Conservation (phyloP, 2,888 invertebrate genomes). For the Corythucha ciliata region DNA sequence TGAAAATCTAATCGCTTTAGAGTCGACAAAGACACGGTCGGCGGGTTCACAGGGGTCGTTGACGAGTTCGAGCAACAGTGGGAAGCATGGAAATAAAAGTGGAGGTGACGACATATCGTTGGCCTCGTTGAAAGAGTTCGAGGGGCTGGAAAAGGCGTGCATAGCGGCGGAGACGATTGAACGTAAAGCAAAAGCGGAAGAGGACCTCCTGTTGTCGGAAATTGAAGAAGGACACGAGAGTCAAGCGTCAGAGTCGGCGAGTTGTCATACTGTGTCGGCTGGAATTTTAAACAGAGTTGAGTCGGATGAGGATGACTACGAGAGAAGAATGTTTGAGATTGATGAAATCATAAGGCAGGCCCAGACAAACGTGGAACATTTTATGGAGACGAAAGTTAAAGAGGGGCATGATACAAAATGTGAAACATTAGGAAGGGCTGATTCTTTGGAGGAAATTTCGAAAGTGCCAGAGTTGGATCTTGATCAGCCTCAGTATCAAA, state of each 20-base stretch:
- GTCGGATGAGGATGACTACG: slow-evolving; percentile 52
- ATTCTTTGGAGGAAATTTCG: slow-evolving; percentile 47
- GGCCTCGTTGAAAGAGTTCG: slow-evolving; percentile 84
- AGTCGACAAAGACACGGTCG: slow-evolving; percentile 53
- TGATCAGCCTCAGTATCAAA: slow-evolving; percentile 40
- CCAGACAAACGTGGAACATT: slow-evolving; percentile 52
- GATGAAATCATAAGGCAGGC: slow-evolving; percentile 59
- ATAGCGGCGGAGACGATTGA: slow-evolving; percentile 75
- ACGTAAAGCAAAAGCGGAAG: slow-evolving; percentile 74
- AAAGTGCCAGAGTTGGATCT: slow-evolving; percentile 48
- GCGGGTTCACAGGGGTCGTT: slow-evolving; percentile 79
- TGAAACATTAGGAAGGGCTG: slow-evolving; percentile 48
- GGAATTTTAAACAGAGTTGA: slow-evolving; percentile 49
- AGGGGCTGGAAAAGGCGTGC: slow-evolving; percentile 80
- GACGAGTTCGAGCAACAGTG: slow-evolving; percentile 50
- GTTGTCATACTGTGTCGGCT: slow-evolving; percentile 52
- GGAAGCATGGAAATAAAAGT: slow-evolving; percentile 45
- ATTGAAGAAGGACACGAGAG: slow-evolving; percentile 52
- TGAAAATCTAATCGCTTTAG: slow-evolving; percentile 72
- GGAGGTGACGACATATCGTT: slow-evolving; percentile 76
- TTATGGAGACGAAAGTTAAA: slow-evolving; percentile 27
- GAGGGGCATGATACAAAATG: slow-evolving; percentile 31
- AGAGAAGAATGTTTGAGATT: slow-evolving; percentile 57
- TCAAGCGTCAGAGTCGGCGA: slow-evolving; percentile 49
- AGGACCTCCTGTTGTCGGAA: slow-evolving; percentile 61